Conservation (phyloP, 2,797 vertebrate genomes). For the Sebastiscus tertius region DNA sequence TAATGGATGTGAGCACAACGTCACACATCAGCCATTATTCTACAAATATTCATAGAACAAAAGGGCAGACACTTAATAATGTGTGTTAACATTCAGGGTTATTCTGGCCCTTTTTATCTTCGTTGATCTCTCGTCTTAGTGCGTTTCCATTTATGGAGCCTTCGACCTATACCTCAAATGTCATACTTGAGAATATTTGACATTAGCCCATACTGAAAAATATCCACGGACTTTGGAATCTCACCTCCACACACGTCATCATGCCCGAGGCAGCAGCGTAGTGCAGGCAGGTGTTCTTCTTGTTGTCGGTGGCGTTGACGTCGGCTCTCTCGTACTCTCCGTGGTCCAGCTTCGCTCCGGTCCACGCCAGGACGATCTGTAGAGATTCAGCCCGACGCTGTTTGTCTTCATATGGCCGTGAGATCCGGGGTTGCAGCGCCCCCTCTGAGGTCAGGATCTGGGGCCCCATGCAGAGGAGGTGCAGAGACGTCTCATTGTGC, state of each 20-base stretch:
- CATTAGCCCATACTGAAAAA: background rate
- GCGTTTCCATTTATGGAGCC: constrained; percentile 4
- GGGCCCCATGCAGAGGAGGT: constrained; percentile 97
- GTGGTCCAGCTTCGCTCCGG: constrained; percentile 96
- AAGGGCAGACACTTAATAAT: constrained; percentile 14
- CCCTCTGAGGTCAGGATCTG: constrained; percentile 94
- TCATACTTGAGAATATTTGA: constrained; percentile 10
- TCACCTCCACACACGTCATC: constrained; percentile 96
- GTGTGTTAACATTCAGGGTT: background rate
- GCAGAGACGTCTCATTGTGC: constrained; percentile 97
- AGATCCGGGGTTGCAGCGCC: constrained; percentile 90
- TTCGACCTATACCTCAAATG: constrained; percentile 15
- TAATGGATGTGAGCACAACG: background rate
- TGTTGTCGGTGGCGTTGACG: constrained; percentile 93
- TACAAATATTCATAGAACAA: constrained; percentile 15
- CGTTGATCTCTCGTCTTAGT: background rate
- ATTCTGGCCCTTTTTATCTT: constrained; percentile 20
- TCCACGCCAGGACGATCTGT: constrained; percentile 94
- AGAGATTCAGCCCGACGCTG: constrained; percentile 93
- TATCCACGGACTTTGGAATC: constrained; percentile 11
- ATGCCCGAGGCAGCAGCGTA: constrained; percentile 98
- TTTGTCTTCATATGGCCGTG: constrained; percentile 90
- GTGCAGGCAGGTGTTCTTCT: constrained; percentile 96
- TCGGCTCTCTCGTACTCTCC: constrained; percentile 95
- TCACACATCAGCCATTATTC: constrained; percentile 2